phyloP scores from a whole-genome alignment of 2,113 vertebrate genomes.

The Tachycineta bicolor region DNA sequence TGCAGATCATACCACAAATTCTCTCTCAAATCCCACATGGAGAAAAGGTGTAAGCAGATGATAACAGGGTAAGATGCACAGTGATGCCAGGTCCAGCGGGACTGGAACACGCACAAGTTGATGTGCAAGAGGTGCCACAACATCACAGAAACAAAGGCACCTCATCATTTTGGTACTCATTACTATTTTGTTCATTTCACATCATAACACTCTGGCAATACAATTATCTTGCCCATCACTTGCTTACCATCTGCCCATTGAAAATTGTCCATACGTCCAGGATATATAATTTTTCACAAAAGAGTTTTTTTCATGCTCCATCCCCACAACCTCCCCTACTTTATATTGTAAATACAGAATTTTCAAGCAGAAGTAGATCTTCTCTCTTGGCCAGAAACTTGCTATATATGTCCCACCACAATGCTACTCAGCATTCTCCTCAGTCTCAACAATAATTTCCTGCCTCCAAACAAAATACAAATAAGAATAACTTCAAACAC shows the following conservation, averaged over 20 bases:
- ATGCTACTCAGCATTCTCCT: neutral
- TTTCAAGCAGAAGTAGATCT: neutral
- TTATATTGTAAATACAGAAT: neutral
- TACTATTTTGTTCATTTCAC: neutral
- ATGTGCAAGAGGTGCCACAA: neutral
- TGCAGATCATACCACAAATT: neutral
- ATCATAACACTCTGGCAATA: neutral
- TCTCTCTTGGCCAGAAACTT: neutral
- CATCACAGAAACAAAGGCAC: neutral
- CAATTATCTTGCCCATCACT: neutral
- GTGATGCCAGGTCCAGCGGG: neutral
- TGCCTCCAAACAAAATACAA: neutral
- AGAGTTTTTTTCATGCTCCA: neutral
- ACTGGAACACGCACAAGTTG: neutral
- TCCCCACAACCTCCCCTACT: neutral
- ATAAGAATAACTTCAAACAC: neutral
- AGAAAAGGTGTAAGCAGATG: neutral
- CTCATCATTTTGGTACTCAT: fast-evolving
- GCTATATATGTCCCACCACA: neutral
- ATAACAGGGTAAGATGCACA: neutral
- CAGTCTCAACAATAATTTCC: neutral
- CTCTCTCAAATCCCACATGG: neutral
- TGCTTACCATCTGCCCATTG: neutral
- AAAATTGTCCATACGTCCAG: neutral
- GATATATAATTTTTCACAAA: neutral